A percentile compares a stretch with the other conserved stretches of the same genome.
These are phyloP conservation scores for Aegotheles bennettii DNA, from an alignment of 2,113 vertebrate genomes.

Conservation along the genomic window DNA sequence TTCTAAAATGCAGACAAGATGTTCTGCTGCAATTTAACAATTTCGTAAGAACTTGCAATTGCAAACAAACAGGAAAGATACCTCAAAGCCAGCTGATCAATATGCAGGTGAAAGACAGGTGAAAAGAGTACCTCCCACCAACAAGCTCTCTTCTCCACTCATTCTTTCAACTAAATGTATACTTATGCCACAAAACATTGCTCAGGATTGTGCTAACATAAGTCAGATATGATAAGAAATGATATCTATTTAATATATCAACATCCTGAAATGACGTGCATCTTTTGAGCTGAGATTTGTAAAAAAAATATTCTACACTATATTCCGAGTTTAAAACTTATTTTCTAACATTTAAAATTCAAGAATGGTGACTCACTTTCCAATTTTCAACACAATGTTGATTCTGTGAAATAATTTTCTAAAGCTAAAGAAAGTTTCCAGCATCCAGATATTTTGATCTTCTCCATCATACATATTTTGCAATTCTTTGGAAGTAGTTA, in stretches of 20 bases:
- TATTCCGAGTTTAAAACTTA: background rate
- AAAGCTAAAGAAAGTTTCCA: background rate
- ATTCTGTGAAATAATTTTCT: background rate
- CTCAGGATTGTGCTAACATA: background rate
- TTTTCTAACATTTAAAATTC: background rate
- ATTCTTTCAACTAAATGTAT: background rate
- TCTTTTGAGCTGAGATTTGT: background rate
- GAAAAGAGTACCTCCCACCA: background rate
- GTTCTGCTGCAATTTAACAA: conserved; percentile 58
- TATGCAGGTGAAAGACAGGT: background rate
- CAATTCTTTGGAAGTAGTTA: background rate
- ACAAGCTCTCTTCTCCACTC: background rate
- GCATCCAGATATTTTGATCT: background rate
- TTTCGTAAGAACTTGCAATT: conserved; percentile 35
- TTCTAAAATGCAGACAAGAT: conserved; percentile 63
- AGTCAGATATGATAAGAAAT: background rate
- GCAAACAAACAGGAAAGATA: conserved; percentile 56
- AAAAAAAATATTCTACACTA: background rate
- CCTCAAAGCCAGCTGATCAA: conserved; percentile 20
- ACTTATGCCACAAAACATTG: background rate
- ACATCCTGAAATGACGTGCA: background rate
- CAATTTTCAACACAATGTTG: background rate
- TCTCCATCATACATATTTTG: background rate
- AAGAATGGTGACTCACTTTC: background rate
- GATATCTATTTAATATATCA: background rate